A percentile compares a stretch with the other conserved stretches of the same genome.
phyloP scores from a whole-genome alignment of 2,113 vertebrate species.

The Machaerirhynchus nigripectus region DNA sequence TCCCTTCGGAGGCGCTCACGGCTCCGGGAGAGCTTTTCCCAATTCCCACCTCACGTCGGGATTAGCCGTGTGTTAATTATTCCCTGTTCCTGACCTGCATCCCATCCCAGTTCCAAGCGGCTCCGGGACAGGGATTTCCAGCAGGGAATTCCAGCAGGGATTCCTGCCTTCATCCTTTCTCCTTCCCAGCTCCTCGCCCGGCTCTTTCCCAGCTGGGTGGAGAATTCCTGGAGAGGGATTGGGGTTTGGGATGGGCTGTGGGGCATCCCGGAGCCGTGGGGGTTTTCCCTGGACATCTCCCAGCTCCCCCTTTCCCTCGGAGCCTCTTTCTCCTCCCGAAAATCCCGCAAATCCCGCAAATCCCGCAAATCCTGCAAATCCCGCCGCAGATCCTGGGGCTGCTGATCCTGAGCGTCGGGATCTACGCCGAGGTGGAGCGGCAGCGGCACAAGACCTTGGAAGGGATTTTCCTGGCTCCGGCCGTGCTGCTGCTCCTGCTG shows the following conservation, averaged over 20 bases:
- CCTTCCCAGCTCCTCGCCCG: not conserved
- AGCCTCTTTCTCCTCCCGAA: not conserved
- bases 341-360: not conserved
- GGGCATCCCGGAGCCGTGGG: not conserved
- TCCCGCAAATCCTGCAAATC: accelerated
- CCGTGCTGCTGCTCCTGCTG: not conserved
- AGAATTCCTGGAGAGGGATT: not conserved
- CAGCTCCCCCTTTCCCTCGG: not conserved
- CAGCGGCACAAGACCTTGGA: not conserved
- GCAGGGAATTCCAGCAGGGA: not conserved
- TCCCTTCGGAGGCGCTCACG: not conserved
- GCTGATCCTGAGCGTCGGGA: not conserved
- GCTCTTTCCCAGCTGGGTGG: not conserved
- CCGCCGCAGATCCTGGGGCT: not conserved
- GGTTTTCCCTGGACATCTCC: not conserved
- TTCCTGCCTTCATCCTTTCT: not conserved
- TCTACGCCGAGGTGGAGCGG: not conserved
- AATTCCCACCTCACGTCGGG: not conserved
- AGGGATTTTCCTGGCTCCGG: not conserved
- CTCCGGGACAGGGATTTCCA: not conserved
- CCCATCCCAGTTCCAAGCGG: too few relatives aligned
- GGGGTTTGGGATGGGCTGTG: not conserved
- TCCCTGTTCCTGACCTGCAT: not conserved
- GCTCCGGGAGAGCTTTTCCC: not conserved
- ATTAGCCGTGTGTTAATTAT: not conserved